Conservation (phyloP, 2,797 vertebrate genomes). For the Acanthornis magna region DNA sequence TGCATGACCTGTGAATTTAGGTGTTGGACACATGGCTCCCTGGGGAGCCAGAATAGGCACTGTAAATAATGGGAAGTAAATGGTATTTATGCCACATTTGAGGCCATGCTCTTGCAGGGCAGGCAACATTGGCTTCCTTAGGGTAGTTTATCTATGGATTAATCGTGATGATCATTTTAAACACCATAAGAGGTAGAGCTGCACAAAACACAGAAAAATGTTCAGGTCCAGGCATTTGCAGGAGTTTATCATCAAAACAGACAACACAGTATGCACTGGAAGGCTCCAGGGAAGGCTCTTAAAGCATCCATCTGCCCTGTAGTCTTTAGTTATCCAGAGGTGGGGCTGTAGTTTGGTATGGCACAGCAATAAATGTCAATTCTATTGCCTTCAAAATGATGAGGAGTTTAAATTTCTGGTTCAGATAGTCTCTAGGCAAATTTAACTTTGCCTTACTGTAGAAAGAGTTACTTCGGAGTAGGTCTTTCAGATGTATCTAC, state of each 20-base stretch:
- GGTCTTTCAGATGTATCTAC: neutral
- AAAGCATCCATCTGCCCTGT: neutral
- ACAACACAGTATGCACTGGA: neutral
- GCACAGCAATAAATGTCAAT: neutral
- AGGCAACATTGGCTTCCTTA: neutral
- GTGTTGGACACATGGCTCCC: neutral
- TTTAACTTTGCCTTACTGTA: conserved; percentile 1
- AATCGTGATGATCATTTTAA: conserved; percentile 9
- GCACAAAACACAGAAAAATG: conserved; percentile 26
- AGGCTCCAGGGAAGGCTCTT: conserved; percentile 15
- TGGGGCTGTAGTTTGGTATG: neutral
- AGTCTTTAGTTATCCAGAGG: conserved; percentile 12
- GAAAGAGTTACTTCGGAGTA: neutral
- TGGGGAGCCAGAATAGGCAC: neutral
- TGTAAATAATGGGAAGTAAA: neutral
- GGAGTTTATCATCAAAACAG: conserved; percentile 30
- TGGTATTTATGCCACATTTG: conserved; percentile 21
- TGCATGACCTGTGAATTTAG: neutral
- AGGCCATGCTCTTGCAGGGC: neutral
- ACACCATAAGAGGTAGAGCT: neutral
- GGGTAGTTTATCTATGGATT: conserved; percentile 18
- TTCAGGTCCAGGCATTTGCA: neutral
- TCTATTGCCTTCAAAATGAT: neutral
- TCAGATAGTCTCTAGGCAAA: neutral
- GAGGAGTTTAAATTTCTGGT: neutral